Evolutionary conservation across 2,113 vertebrate genomes (phyloP), one percentile per base, ranked within the genome.

Genomic region (Sorex araneus): DNA sequence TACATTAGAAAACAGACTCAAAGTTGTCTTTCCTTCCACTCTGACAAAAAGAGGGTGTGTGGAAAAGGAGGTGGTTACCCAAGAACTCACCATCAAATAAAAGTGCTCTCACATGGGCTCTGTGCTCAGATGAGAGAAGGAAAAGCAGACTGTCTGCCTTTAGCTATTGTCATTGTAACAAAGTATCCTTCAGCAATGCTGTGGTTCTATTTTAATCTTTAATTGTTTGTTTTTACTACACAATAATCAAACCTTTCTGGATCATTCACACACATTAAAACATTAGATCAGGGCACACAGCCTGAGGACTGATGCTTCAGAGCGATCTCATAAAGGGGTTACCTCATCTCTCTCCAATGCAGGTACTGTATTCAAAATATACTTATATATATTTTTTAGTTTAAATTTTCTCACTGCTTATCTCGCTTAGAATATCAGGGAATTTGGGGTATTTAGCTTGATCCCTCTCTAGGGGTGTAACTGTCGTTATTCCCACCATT

Each of bases 201-300:
- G 70, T 66, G 71, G 47, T 91, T 74, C 79, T 81, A 83, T 83
- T 92, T 95, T 89, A 93, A 87, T 87, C 82, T 91, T 87, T 94
- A 77, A 91, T 85, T 71, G 45, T 90, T 88, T 87, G 71, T 87
- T 94, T 94, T 92, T 94, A 90, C 85, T 83, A 71, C 43, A 43
- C 34, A 89, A 85, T 50, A 84, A n/a, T 90, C 45, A 70, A 89
- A 75, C 34, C 43, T 67, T 82, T 40, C 23, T 27, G 64, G 83
- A 70, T 89, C 18, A 28, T 91, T 82, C 34, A 86, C 15, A 74
- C 45, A 82, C 25, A 64, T 73, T 69, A 86, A 83, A 69, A 85
- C 36, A 70, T 71, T 70, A 80, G 84, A 50, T n/a, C 43, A 89
- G 80, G 30, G 60, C 34, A 30, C 3, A 2, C 2, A 11, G 43